Conservation (phyloP, 1,140 invertebrate species). For the Araneus ventricosus region DNA sequence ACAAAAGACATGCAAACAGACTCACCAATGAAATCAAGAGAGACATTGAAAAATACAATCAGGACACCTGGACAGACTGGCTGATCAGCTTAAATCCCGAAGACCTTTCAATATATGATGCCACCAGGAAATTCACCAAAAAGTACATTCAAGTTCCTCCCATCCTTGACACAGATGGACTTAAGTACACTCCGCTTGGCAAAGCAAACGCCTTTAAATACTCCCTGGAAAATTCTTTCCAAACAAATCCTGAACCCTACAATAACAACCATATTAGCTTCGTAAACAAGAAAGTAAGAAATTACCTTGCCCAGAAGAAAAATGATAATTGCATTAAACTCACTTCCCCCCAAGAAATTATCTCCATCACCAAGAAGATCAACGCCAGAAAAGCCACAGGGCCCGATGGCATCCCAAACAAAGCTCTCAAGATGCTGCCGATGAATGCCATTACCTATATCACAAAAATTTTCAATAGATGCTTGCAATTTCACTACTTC, state of each 20-base stretch:
- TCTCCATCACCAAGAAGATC: neutral
- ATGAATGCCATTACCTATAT: neutral
- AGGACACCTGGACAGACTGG: no score
- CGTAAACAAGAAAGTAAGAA: accelerated
- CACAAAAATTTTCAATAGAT: neutral
- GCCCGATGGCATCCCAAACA: neutral
- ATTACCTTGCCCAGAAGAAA: neutral
- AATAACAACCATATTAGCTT: neutral
- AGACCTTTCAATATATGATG: neutral
- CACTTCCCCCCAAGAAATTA: neutral
- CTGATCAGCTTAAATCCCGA: neutral
- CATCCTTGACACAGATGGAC: neutral
- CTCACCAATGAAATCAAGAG: no score
- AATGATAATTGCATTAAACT: neutral
- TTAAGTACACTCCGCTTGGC: neutral
- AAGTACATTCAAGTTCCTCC: neutral
- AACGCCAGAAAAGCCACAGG: neutral
- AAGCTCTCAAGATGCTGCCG: neutral
- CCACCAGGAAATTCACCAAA: neutral
- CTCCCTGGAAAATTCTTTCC: neutral
- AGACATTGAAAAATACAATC: no score
- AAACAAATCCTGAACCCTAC: neutral
- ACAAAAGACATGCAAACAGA: no score
- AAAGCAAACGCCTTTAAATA: neutral
- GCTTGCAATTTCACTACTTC: neutral